Conservation (phyloP, 2,888 invertebrate genomes). For the Thalpophila matura region DNA sequence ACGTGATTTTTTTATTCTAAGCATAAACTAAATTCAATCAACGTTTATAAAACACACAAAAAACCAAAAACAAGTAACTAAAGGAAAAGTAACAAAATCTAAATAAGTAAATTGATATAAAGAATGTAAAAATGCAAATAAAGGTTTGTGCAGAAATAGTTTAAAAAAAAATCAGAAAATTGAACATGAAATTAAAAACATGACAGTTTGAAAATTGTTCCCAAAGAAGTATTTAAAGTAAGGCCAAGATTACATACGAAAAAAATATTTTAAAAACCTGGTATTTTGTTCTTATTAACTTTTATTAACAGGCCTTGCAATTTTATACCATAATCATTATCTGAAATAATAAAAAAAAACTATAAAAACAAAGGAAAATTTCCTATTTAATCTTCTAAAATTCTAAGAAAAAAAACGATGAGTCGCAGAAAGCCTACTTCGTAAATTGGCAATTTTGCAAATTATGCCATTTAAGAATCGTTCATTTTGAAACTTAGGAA, state of each 20-base stretch:
- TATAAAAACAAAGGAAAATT: neutral
- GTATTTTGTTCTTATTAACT: neutral
- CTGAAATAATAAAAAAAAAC: conserved; percentile 44
- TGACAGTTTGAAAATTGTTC: neutral
- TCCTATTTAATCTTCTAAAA: no score
- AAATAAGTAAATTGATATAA: neutral
- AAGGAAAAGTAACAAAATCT: neutral
- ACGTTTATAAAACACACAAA: no score
- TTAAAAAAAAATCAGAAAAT: neutral
- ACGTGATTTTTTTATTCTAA: no score
- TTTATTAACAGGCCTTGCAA: conserved; percentile 41
- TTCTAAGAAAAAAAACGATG: no score
- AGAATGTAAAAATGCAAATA: neutral
- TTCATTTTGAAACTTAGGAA: no score
- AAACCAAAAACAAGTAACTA: no score
- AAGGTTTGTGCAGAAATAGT: neutral
- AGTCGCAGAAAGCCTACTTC: no score
- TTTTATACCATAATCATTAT: conserved; percentile 14
- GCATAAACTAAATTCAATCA: no score
- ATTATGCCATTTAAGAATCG: no score
- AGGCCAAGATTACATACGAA: conserved; percentile 2
- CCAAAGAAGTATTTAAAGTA: neutral
- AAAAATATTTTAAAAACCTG: conserved; percentile 42
- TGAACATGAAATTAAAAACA: neutral
- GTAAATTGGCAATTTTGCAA: no score